Percentiles rank a stretch among this genome's conserved stretches.
Evolutionary conservation across 2,888 invertebrate species (phyloP).

Genomic region (Amiota communis): DNA sequence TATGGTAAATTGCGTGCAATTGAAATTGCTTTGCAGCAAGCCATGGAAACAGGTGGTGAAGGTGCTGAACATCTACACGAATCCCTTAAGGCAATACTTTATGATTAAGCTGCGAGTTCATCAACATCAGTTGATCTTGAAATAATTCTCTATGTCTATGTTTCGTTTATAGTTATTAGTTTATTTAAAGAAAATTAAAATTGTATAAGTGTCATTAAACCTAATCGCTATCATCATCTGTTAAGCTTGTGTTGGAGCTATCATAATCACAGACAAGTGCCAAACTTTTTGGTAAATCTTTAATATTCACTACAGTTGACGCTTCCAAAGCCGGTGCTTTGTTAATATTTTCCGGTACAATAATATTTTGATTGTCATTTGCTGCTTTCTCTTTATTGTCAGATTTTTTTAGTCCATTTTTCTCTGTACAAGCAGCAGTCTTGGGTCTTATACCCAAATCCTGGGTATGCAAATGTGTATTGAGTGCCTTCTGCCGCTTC

Average conservation of each 20-base stretch:
- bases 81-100: too few species aligned
- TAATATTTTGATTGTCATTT: not conserved
- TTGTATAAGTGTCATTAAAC: not conserved
- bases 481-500: constrained; percentile 76
- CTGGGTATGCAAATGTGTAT: constrained; percentile 57
- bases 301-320: constrained; percentile 26
- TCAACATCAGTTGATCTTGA: too few species aligned
- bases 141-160: too few species aligned
- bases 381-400: constrained; percentile 4
- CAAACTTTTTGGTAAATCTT: constrained; percentile 49
- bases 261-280: constrained; percentile 62
- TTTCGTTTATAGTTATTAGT: too few species aligned
- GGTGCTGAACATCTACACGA: too few species aligned
- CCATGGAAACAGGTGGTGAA: too few species aligned
- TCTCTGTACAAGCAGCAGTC: not conserved
- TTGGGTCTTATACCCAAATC: constrained; percentile 70
- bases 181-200: too few species aligned
- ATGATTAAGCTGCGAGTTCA: too few species aligned
- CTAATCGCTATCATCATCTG: constrained; percentile 44
- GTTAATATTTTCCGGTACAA: too few species aligned
- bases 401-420: not conserved
- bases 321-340: not conserved
- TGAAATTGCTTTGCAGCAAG: too few species aligned
- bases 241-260: constrained; percentile 47
- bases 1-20: too few species aligned